phyloP scores from a whole-genome alignment of 2,888 invertebrate genomes.

The Drosophila buzzatii region DNA sequence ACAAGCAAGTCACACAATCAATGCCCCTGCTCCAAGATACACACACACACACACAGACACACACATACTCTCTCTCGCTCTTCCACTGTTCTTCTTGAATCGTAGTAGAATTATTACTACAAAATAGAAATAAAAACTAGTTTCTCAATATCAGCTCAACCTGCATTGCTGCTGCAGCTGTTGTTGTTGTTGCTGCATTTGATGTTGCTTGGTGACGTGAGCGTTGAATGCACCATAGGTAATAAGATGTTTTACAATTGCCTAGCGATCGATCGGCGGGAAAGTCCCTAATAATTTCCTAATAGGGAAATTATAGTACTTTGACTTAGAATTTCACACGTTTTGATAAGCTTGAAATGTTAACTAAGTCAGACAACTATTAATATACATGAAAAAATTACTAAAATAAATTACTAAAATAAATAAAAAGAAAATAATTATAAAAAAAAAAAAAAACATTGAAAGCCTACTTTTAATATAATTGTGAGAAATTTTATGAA shows the following conservation, averaged over 20 bases:
- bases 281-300: conserved; percentile 32
- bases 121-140: conserved; percentile 66
- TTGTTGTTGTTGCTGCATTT: conserved; percentile 10
- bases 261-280: conserved; percentile 33
- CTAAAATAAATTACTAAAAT: too few species aligned
- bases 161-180: conserved; percentile 21
- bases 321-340: conserved; percentile 6
- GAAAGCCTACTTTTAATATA: not conserved
- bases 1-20: conserved; percentile 45
- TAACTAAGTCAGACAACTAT: too few species aligned
- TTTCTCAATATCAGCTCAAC: conserved; percentile 57
- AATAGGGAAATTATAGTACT: not conserved
- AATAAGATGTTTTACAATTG: conserved; percentile 51
- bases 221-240: conserved; percentile 49
- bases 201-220: conserved; percentile 14
- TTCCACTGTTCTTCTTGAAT: conserved; percentile 19
- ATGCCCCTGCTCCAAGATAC: conserved; percentile 12
- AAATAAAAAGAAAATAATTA: too few species aligned
- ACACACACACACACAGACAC: not conserved
- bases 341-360: not conserved
- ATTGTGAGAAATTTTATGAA: not conserved
- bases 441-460: not conserved
- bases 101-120: conserved; percentile 67
- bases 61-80: not conserved
- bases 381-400: too few species aligned